These are phyloP conservation scores for Schizothorax lantsangensis DNA, from an alignment of 2,797 vertebrate genomes.

Conservation along the genomic window DNA sequence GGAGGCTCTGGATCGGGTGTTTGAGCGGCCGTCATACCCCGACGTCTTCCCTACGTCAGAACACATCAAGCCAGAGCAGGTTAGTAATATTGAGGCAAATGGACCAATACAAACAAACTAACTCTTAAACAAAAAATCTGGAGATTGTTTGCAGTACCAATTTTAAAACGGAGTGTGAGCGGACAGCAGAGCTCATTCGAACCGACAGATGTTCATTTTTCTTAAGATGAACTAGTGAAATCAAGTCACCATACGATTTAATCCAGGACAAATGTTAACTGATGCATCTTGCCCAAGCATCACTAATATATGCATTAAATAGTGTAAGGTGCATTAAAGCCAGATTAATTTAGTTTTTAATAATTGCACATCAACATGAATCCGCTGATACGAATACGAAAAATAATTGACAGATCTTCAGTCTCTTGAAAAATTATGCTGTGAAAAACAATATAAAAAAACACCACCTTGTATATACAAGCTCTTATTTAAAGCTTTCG, in stretches of 20 bases:
- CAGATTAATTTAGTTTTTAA: constrained; percentile 28
- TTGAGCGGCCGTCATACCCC: constrained; percentile 97
- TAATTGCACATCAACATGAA: constrained; percentile 30
- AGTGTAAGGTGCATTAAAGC: constrained; percentile 38
- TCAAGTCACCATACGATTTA: constrained; percentile 17
- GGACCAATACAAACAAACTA: constrained; percentile 30
- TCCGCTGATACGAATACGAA: background rate
- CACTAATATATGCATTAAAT: constrained; percentile 40
- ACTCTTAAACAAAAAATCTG: background rate
- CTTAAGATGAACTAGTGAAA: constrained; percentile 12
- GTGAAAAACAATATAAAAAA: constrained; percentile 73
- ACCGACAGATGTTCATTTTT: background rate
- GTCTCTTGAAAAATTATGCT: constrained; percentile 58
- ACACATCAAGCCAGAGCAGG: constrained; percentile 99
- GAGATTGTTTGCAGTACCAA: background rate
- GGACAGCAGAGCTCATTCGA: constrained; percentile 16
- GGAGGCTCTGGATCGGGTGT: constrained; percentile 98
- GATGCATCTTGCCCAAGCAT: constrained; percentile 30
- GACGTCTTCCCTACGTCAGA: constrained; percentile 98
- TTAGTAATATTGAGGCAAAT: constrained; percentile 68
- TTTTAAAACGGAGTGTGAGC: constrained; percentile 7
- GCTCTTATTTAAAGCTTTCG: constrained; percentile 78
- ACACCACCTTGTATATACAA: constrained; percentile 66
- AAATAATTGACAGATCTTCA: constrained; percentile 21
- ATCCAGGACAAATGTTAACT: constrained; percentile 32